Conservation (phyloP, 2,113 vertebrate species). For the Vulpes vulpes region DNA sequence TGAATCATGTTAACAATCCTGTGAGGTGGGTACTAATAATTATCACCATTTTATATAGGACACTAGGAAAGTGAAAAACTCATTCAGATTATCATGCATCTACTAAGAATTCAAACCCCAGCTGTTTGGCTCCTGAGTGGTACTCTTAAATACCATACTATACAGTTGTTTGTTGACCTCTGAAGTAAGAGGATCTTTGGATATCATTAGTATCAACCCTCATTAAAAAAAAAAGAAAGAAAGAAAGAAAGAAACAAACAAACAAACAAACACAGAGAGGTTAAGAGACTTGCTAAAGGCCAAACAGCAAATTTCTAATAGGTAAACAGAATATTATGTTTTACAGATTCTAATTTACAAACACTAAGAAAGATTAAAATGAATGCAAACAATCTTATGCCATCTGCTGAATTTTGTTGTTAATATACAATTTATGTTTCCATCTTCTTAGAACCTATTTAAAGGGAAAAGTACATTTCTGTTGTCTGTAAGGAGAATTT, state of each 20-base stretch:
- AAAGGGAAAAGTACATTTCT: neutral
- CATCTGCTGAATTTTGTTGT: neutral
- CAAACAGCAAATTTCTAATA: neutral
- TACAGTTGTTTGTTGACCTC: neutral
- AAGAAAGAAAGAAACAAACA: too few species aligned
- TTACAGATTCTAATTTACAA: neutral
- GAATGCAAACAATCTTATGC: neutral
- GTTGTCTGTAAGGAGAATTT: neutral
- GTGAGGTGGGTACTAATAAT: neutral
- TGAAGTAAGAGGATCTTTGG: neutral
- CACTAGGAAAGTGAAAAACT: neutral
- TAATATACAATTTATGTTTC: neutral
- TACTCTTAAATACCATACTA: neutral
- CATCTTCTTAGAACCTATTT: neutral
- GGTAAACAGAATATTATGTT: neutral
- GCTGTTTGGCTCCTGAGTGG: neutral
- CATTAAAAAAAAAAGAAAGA: neutral
- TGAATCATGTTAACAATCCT: neutral
- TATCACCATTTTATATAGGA: neutral
- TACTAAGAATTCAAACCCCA: neutral
- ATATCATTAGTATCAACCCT: neutral
- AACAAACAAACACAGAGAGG: neutral
- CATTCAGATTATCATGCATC: neutral
- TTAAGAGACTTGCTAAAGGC: neutral
- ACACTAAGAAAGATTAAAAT: neutral